Base-by-base conservation (phyloP, 2,888 invertebrate genomes). In the Nomada lathburiana region DNA sequence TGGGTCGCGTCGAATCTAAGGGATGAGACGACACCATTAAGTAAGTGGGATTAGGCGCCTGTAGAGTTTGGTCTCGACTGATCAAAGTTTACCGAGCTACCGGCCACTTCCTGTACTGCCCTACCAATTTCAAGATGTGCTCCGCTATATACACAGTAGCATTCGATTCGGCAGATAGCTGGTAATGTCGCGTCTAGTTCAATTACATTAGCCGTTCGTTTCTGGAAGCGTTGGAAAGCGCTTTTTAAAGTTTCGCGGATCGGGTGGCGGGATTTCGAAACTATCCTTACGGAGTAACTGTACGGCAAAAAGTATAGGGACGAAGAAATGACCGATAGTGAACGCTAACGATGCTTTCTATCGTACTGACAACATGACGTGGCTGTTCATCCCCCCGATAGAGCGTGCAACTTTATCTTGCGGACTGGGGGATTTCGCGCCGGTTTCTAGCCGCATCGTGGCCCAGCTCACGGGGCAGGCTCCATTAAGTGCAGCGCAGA, bases 401-500 rank as follows among this genome's bases (percentile, higher is more conserved):
- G 53, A 26, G 52, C 68, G 23, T n/a, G 50, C 71, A 83, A 86
- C 83, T 86, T 86, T 74, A 82, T 83, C 72, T 67, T 70, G 83
- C 74, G 85, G 87, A 85, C 72, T 76, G 52, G 23, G 47, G 77
- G 79, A 69, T 78, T 86, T 81, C 82, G 83, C 80, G 71, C 59
- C 69, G 82, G 83, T 86, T 89, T 82, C 85, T 26, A 78, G 78
- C 76, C 75, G 63, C 81, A 80, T 80, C 82, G 77, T 69, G 63
- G 78, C 50, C 26, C 69, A 10, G 16, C 36, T 5, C 26, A 0
- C 60, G 52, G 78, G 81, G 81, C 82, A 76, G 82, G 79, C 71
- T 83, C 84, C 88, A 88, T 90, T 88, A 90, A 89, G 76, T 85
- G 84, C 76, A 57, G 72, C 68, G 83, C 74, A 77, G 78, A 83